Evolutionary conservation across 2,888 invertebrate species (phyloP), one percentile per base, ranked within the genome.

Genomic region (Platynereis dumerilii): DNA sequence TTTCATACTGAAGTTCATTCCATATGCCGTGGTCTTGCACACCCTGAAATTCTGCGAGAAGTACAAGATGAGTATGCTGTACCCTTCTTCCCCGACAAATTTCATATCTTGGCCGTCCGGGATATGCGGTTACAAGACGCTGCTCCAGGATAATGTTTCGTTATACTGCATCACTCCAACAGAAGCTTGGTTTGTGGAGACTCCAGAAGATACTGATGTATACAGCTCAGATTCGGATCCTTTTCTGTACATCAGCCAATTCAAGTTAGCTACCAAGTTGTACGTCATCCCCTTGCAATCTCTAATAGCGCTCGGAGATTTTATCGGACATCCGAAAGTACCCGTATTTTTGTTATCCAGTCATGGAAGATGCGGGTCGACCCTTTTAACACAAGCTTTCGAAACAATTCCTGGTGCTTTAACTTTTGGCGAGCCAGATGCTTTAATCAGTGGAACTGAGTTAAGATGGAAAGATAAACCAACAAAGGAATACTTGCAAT

Each of bases 241-340:
- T 7, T 70, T 71, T 45, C 71, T 79, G 22, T 75, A 77, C 66
- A 69, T 73, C 22, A 67, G 75, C 34, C 80, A 80, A 68, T 80
- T 76, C 66, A 66, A 72, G 54, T 70, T 75, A 57, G 78, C 80
- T 0, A 69, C 72, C 28, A 70, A 73, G 59, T 34, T 78, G 44
- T 78, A 79, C 53, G 74, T 75, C n/a, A 74, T 80, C 72, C 80
- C 80, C 2, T 69, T 78, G 15, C 76, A 77, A 7, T 77, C 78
- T 3, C 78, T 79, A 64, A 76, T 78, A 65, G 78, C 78, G 63
- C 73, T 78, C 20, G 78, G 78, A 3, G 76, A 77, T 28, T 78
- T 79, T 65, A 69, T 78, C 5, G 79, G 80, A n/a, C 72, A 75
- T 28, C 80, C 80, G 0, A 69, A 74, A 34, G 68, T 77, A n/a